A percentile compares a stretch with the other conserved stretches of the same genome.
Evolutionary conservation across 2,888 invertebrate species (phyloP).

Genomic region (Lampropteryx suffumata): DNA sequence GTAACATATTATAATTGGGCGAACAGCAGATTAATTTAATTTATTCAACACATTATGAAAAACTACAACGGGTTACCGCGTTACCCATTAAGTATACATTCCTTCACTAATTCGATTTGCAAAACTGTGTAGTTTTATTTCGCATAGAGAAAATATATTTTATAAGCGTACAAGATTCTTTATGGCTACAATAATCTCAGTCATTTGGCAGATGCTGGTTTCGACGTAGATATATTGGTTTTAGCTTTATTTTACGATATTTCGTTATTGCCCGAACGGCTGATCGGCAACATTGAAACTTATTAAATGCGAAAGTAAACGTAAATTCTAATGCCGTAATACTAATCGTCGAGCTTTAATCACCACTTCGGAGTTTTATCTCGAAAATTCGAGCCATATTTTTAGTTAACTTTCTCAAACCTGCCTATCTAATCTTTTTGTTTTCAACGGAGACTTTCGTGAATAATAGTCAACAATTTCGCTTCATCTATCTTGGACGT

Average conservation of each 20-base stretch:
- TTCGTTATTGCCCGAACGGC: conserved; percentile 14
- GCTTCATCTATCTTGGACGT: conserved; percentile 18
- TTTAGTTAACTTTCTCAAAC: conserved; percentile 8
- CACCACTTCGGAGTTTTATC: conserved; percentile 19
- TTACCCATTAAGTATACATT: conserved; percentile 18
- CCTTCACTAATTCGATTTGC: conserved; percentile 15
- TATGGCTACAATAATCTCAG: conserved; percentile 27
- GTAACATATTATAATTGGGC: background rate
- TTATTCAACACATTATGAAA: conserved; percentile 11
- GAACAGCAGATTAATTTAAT: conserved; percentile 18
- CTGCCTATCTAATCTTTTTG: conserved; percentile 12
- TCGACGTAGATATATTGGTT: conserved; percentile 25
- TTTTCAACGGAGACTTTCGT: conserved; percentile 15
- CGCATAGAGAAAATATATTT: background rate
- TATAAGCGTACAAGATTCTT: conserved; percentile 21
- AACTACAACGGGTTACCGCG: conserved; percentile 15
- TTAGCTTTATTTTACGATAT: conserved; percentile 22
- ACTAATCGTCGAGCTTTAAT: conserved; percentile 19
- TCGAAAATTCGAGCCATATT: conserved; percentile 10
- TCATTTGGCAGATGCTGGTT: conserved; percentile 26
- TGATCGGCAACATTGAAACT: conserved; percentile 17
- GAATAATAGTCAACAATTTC: conserved; percentile 13
- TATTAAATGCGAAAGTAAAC: conserved; percentile 19
- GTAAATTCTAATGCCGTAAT: conserved; percentile 10
- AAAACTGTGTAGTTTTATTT: conserved; percentile 8